Conservation (phyloP, 2,113 vertebrate genomes). For the Polypterus bichir region DNA sequence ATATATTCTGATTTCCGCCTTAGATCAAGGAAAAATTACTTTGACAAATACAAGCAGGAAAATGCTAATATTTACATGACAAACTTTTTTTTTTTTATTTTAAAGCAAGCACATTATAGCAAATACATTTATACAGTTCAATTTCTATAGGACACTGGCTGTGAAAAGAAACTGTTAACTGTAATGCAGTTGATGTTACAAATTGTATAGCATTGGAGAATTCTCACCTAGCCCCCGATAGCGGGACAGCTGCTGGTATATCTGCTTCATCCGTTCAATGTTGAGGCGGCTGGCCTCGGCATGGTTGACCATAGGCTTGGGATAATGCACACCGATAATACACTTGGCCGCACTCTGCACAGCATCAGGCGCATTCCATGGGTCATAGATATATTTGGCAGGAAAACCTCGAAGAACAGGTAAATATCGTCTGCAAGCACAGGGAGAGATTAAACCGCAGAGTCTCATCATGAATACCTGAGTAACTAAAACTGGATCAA, state of each 20-base stretch:
- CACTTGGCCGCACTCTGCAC: slow-evolving; percentile 56
- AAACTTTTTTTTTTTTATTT: too few relatives aligned
- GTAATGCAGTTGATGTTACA: too few relatives aligned
- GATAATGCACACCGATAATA: slow-evolving; percentile 55
- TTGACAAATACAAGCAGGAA: too few relatives aligned
- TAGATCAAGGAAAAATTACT: too few relatives aligned
- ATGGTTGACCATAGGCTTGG: slow-evolving; percentile 60
- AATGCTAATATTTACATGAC: too few relatives aligned
- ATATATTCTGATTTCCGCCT: too few relatives aligned
- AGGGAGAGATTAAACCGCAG: slow-evolving; percentile 33
- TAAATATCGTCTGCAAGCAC: slow-evolving; percentile 57
- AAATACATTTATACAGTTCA: too few relatives aligned
- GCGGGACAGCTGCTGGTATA: slow-evolving; percentile 60
- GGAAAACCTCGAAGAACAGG: slow-evolving; percentile 60
- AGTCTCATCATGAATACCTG: slow-evolving; percentile 26
- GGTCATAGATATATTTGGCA: slow-evolving; percentile 62
- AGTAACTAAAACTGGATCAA: not conserved
- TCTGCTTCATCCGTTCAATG: slow-evolving; percentile 67
- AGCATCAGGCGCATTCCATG: slow-evolving; percentile 54
- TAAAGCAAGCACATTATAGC: too few relatives aligned
- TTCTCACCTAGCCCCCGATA: slow-evolving; percentile 52
- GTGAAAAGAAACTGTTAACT: too few relatives aligned
- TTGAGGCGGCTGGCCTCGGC: slow-evolving; percentile 56
- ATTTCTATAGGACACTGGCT: too few relatives aligned
- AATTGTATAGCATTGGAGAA: too few relatives aligned